Conservation (phyloP, 2,113 vertebrate genomes). For the Opisthocomus hoazin region DNA sequence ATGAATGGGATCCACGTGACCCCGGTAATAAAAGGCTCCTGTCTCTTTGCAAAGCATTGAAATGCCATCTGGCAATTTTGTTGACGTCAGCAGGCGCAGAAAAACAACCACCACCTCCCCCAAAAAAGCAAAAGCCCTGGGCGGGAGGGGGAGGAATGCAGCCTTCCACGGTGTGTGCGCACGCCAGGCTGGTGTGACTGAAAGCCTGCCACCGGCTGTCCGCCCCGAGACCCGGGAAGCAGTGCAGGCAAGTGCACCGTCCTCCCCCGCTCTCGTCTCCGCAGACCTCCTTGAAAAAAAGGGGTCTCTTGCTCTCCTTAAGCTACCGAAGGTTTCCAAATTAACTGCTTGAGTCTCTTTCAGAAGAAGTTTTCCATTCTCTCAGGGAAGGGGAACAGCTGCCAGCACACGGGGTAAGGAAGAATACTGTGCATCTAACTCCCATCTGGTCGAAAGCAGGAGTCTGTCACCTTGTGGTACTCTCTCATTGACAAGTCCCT, state of each 20-base stretch:
- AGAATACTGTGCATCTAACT: not conserved
- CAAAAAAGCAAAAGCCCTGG: slow-evolving; percentile 37
- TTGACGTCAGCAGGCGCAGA: slow-evolving; percentile 74
- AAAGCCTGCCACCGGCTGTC: not conserved
- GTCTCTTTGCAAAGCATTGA: slow-evolving; percentile 70
- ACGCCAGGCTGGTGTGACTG: not conserved
- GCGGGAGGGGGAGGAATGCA: slow-evolving; percentile 5
- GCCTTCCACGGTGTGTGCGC: not conserved
- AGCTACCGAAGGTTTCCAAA: not conserved
- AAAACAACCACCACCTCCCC: slow-evolving; percentile 68
- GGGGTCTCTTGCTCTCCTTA: not conserved
- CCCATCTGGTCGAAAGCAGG: not conserved
- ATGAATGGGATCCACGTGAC: slow-evolving; percentile 64
- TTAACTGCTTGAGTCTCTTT: not conserved
- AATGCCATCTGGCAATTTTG: slow-evolving; percentile 77
- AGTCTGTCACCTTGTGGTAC: not conserved
- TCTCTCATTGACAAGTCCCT: not conserved
- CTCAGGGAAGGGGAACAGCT: not conserved
- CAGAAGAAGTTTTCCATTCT: not conserved
- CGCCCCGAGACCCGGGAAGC: not conserved
- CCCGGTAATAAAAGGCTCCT: slow-evolving; percentile 73
- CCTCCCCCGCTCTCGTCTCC: not conserved
- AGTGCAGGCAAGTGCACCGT: accelerated
- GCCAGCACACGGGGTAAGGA: accelerated
- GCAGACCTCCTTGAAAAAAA: not conserved